These are phyloP conservation scores for Dendrolimus punctatus DNA, from an alignment of 1,140 invertebrate genomes.

Conservation along the genomic window DNA sequence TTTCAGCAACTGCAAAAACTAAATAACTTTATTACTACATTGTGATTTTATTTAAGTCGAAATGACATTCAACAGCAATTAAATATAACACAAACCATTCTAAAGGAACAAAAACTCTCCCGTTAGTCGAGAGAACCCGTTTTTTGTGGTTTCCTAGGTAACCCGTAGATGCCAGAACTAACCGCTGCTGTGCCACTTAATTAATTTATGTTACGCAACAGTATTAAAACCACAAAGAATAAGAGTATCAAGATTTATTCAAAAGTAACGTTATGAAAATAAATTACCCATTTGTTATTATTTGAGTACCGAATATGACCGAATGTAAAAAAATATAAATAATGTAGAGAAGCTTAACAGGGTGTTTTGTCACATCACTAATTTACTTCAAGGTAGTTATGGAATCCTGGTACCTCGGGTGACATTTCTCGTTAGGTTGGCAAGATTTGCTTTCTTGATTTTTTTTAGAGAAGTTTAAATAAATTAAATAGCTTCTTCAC, in stretches of 20 bases:
- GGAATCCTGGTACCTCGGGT: slow-evolving; percentile 29
- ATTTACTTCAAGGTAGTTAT: slow-evolving; percentile 19
- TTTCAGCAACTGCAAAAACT: too few relatives aligned
- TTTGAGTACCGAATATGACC: too few relatives aligned
- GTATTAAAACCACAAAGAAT: too few relatives aligned
- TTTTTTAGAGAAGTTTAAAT: not conserved
- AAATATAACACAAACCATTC: slow-evolving; percentile 1
- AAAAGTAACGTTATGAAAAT: too few relatives aligned
- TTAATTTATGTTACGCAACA: too few relatives aligned
- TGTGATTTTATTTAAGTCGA: slow-evolving; percentile 2
- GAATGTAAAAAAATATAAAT: too few relatives aligned
- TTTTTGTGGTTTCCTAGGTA: slow-evolving; percentile 37
- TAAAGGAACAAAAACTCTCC: slow-evolving; percentile 11
- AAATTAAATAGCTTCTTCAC: too few relatives aligned
- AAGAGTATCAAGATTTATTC: too few relatives aligned
- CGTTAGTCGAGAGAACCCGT: slow-evolving; percentile 24
- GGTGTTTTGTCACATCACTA: slow-evolving; percentile 9
- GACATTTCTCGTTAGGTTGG: slow-evolving; percentile 33
- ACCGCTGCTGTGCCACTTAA: slow-evolving; percentile 8
- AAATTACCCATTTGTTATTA: too few relatives aligned
- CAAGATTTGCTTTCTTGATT: not conserved
- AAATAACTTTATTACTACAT: too few relatives aligned
- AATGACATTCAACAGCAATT: slow-evolving; percentile 1
- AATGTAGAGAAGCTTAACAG: too few relatives aligned
- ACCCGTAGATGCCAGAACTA: slow-evolving; percentile 24